Evolutionary conservation across 2,888 invertebrate species (phyloP).

Genomic region (Caenorhabditis sinica): DNA sequence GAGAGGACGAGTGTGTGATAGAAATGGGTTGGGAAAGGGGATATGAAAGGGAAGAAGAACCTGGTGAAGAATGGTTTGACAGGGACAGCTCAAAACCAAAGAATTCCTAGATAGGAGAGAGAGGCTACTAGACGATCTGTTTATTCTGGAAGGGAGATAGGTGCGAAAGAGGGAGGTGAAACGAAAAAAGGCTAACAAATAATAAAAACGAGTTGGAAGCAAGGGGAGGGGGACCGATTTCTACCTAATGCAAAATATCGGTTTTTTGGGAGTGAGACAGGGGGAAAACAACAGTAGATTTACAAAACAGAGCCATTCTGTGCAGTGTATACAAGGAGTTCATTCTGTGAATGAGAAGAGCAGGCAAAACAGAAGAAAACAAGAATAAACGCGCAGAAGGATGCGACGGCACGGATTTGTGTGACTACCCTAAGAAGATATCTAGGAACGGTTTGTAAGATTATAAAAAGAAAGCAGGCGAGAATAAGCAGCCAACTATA

Average conservation of each 20-base stretch:
- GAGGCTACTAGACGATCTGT: constrained; percentile 43
- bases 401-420: constrained; percentile 3
- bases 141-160: not conserved
- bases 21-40: constrained; percentile 22
- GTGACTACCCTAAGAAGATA: constrained; percentile 24
- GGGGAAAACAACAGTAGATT: constrained; percentile 60
- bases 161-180: constrained; percentile 1
- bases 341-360: constrained; percentile 33
- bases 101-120: constrained; percentile 39
- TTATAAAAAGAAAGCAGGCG: not conserved
- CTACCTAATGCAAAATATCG: too few relatives aligned
- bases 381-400: not conserved
- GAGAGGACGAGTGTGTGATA: not conserved
- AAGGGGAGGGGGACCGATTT: too few relatives aligned
- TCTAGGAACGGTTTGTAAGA: constrained; percentile 28
- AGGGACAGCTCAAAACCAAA: constrained; percentile 35
- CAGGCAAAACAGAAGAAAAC: constrained; percentile 6
- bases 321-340: constrained; percentile 42
- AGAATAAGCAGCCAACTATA: constrained; percentile 28
- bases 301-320: constrained; percentile 58
- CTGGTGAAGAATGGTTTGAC: constrained; percentile 45
- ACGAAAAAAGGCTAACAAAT: constrained; percentile 37
- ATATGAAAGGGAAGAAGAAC: constrained; percentile 52
- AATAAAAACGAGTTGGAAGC: not conserved
- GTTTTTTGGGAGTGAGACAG: too few relatives aligned